Evolutionary conservation across 2,797 vertebrate species (phyloP).

Genomic region (Phrynocephalus guinanensis): DNA sequence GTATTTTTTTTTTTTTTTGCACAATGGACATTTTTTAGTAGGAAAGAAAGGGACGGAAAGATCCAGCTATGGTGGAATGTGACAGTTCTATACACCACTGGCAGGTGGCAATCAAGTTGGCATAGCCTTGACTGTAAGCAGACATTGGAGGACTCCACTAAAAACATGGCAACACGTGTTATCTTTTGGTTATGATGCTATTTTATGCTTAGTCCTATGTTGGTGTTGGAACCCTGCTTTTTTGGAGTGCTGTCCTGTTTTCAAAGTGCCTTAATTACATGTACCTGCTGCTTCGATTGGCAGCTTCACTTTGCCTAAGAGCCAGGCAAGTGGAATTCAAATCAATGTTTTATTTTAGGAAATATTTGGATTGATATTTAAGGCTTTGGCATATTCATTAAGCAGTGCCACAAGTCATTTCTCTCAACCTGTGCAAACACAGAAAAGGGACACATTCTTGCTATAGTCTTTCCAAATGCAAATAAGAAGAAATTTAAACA

Average conservation of each 20-base stretch:
- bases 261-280: neutral
- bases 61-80: too few relatives aligned
- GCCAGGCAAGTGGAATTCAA: constrained; percentile 39
- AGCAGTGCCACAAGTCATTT: constrained; percentile 61
- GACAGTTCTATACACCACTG: too few relatives aligned
- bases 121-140: neutral
- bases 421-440: constrained; percentile 48
- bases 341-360: neutral
- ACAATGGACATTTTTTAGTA: too few relatives aligned
- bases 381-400: constrained; percentile 61
- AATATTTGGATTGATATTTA: constrained; percentile 58
- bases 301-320: constrained; percentile 20
- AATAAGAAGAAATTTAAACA: constrained; percentile 62
- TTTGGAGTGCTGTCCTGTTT: accelerated
- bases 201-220: accelerated
- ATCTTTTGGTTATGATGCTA: accelerated
- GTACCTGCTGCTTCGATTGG: neutral
- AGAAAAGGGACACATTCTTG: neutral
- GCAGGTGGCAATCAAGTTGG: neutral
- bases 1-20: too few relatives aligned
- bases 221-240: neutral
- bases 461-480: constrained; percentile 28
- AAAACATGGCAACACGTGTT: neutral
- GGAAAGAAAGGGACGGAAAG: too few relatives aligned
- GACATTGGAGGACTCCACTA: neutral